Evolutionary conservation across 2,113 vertebrate species (phyloP).

Genomic region (Indicator maculatus): DNA sequence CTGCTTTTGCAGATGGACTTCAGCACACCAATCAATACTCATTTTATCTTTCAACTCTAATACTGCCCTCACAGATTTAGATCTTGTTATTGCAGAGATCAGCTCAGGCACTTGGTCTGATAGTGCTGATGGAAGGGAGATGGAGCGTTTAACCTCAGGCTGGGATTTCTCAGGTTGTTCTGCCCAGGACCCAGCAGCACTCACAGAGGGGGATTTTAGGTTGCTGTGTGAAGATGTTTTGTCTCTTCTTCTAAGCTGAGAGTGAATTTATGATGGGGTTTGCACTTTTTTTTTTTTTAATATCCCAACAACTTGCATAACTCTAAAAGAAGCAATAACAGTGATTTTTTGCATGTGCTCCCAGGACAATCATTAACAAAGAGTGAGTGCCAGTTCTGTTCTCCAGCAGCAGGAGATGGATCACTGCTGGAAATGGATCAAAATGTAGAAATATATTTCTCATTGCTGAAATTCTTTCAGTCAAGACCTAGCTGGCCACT

Average conservation of each 20-base stretch:
- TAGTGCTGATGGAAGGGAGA: conserved; percentile 1
- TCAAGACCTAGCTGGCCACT: neutral
- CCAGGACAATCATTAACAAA: neutral
- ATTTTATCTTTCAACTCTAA: conserved; percentile 47
- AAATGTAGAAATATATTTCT: neutral
- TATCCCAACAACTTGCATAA: neutral
- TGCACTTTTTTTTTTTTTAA: neutral
- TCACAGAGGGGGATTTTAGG: neutral
- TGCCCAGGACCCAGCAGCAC: neutral
- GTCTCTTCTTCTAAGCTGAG: neutral
- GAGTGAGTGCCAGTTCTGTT: neutral
- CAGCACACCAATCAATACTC: conserved; percentile 41
- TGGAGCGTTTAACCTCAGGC: neutral
- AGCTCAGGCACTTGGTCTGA: neutral
- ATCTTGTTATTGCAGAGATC: conserved; percentile 18
- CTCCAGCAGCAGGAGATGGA: neutral
- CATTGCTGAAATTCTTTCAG: neutral
- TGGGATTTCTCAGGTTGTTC: neutral
- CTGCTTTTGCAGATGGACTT: neutral
- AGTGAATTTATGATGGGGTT: neutral
- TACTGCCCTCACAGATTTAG: conserved; percentile 21
- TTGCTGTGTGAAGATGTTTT: neutral
- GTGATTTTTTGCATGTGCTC: neutral
- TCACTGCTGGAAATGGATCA: neutral
- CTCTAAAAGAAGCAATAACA: neutral